Evolutionary conservation across 2,113 vertebrate genomes (phyloP).

Genomic region (Clarias macrocephalus): DNA sequence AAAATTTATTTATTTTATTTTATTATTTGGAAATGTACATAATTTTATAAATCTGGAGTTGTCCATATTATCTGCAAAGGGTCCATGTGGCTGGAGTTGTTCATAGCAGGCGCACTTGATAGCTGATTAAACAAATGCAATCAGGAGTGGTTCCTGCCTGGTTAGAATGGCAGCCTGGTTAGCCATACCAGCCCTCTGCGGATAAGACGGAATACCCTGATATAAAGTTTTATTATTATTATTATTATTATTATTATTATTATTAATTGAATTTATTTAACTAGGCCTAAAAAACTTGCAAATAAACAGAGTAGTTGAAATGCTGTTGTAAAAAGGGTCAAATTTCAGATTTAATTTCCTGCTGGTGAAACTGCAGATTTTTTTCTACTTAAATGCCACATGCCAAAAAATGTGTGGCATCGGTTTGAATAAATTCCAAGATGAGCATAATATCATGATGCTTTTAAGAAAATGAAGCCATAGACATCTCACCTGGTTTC

Average conservation of each 20-base stretch:
- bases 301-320: too few species aligned
- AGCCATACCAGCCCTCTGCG: neutral
- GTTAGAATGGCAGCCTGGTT: neutral
- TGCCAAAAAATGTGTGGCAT: neutral
- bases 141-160: neutral
- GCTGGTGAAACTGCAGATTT: neutral
- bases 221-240: too few species aligned
- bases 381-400: neutral
- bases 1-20: too few species aligned
- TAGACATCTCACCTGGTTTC: conserved; percentile 66
- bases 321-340: too few species aligned
- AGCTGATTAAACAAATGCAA: neutral
- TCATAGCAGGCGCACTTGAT: neutral
- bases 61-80: neutral
- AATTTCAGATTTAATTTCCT: neutral
- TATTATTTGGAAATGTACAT: too few species aligned
- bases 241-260: too few species aligned
- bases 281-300: neutral
- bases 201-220: neutral
- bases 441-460: neutral
- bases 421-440: neutral
- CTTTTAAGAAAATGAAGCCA: neutral
- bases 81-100: neutral
- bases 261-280: too few species aligned
- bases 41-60: neutral